Conservation (phyloP, 2,888 invertebrate species). For the Entomobrya multifasciata region DNA sequence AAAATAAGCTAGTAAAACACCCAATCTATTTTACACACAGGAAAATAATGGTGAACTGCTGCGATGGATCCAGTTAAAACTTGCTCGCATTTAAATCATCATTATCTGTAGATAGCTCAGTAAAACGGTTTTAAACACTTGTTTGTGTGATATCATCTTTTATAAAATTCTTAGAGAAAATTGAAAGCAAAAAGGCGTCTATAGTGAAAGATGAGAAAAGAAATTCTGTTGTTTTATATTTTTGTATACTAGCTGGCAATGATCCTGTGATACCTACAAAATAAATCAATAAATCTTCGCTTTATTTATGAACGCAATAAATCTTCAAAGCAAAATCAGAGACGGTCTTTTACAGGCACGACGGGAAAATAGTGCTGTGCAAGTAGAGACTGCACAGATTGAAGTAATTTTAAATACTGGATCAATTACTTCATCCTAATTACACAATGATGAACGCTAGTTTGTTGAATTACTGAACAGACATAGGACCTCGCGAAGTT, state of each 20-base stretch:
- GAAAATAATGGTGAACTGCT: not conserved
- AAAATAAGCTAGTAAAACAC: constrained; percentile 3
- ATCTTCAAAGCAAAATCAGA: not conserved
- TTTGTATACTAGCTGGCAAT: not conserved
- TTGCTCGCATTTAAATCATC: constrained; percentile 69
- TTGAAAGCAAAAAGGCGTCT: not conserved
- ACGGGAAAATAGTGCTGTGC: too few species aligned
- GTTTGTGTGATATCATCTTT: constrained; percentile 3
- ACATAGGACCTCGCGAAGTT: too few species aligned
- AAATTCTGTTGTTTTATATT: not conserved
- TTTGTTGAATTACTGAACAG: not conserved
- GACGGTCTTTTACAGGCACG: constrained; percentile 15
- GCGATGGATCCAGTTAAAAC: constrained; percentile 63
- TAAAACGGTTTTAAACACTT: constrained; percentile 44
- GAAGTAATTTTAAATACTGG: constrained; percentile 22
- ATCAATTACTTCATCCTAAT: constrained; percentile 57
- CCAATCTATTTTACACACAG: not conserved
- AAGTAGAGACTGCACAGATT: constrained; percentile 28
- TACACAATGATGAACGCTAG: constrained; percentile 42
- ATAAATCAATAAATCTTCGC: constrained; percentile 42
- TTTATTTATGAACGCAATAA: constrained; percentile 54
- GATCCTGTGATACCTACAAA: not conserved
- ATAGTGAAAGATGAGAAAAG: not conserved
- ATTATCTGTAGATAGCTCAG: not conserved
- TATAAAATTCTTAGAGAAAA: not conserved